These are phyloP conservation scores for Syrista parreyssii DNA, from an alignment of 2,888 invertebrate species.

Conservation along the genomic window DNA sequence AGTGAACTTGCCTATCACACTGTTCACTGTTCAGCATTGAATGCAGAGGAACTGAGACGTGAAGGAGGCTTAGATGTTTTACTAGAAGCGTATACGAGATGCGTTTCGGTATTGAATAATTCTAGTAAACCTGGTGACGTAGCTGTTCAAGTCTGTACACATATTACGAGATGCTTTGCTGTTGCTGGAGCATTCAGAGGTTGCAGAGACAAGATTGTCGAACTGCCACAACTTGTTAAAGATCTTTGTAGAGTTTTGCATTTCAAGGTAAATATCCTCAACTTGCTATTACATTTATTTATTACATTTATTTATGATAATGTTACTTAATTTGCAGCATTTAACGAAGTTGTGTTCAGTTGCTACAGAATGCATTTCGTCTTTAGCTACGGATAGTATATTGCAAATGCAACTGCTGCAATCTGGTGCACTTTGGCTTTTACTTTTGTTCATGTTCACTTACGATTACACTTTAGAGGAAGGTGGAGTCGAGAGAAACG, in stretches of 20 bases:
- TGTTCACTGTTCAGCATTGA: constrained; percentile 94
- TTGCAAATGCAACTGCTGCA: constrained; percentile 87
- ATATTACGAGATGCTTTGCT: constrained; percentile 93
- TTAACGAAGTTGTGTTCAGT: constrained; percentile 85
- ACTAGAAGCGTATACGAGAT: constrained; percentile 91
- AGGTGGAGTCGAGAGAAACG: constrained; percentile 89
- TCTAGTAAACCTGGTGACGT: constrained; percentile 83
- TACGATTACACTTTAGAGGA: constrained; percentile 98
- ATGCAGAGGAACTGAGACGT: constrained; percentile 95
- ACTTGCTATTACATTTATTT: not conserved
- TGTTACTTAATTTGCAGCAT: constrained; percentile 71
- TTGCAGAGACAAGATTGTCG: constrained; percentile 88
- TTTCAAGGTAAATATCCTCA: constrained; percentile 74
- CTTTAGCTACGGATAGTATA: constrained; percentile 85
- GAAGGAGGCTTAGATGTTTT: constrained; percentile 93
- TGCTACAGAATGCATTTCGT: constrained; percentile 91
- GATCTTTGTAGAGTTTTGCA: constrained; percentile 89
- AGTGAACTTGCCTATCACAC: constrained; percentile 96
- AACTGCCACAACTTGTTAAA: constrained; percentile 86
- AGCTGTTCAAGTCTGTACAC: constrained; percentile 90
- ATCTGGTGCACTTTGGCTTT: constrained; percentile 91
- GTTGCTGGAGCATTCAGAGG: constrained; percentile 94
- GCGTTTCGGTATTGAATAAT: constrained; percentile 88
- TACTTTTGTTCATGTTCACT: constrained; percentile 89
- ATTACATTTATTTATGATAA: not conserved